phyloP scores from a whole-genome alignment of 2,797 vertebrate species.

The Onychomys torridus region DNA sequence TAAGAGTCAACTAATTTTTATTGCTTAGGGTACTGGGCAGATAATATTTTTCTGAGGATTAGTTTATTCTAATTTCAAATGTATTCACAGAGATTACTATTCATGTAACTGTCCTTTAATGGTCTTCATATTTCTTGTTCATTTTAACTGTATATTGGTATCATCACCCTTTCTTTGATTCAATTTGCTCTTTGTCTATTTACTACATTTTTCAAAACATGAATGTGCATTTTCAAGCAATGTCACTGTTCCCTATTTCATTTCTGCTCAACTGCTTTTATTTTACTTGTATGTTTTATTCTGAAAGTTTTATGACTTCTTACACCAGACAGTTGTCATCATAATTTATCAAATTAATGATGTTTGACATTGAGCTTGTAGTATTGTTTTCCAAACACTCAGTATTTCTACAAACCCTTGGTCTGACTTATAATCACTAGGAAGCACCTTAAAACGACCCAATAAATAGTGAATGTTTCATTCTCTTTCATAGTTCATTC shows the following conservation, averaged over 20 bases:
- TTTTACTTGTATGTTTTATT: not conserved
- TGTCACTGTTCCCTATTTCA: slow-evolving; percentile 13
- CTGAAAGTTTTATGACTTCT: slow-evolving; percentile 18
- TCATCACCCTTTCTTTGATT: not conserved
- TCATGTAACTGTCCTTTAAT: not conserved
- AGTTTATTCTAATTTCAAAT: slow-evolving; percentile 25
- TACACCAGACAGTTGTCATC: not conserved
- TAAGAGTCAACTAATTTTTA: slow-evolving; percentile 33
- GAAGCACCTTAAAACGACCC: slow-evolving; percentile 1
- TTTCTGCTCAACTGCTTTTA: slow-evolving; percentile 17
- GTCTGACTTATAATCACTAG: not conserved
- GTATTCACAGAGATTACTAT: not conserved
- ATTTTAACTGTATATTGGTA: not conserved
- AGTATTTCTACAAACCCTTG: not conserved
- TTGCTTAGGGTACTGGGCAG: not conserved
- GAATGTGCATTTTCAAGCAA: not conserved
- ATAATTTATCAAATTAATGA: slow-evolving; percentile 26
- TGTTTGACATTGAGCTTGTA: not conserved
- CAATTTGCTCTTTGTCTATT: not conserved
- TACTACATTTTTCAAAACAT: slow-evolving; percentile 1
- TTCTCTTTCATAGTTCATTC: slow-evolving; percentile 31
- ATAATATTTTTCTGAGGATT: slow-evolving; percentile 10
- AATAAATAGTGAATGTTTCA: not conserved
- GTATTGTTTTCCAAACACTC: slow-evolving; percentile 33
- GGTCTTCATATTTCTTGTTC: not conserved